A percentile compares a stretch with the other conserved stretches of the same genome.
phyloP scores from a whole-genome alignment of 2,797 vertebrate species.

The Eulemur rubriventer region DNA sequence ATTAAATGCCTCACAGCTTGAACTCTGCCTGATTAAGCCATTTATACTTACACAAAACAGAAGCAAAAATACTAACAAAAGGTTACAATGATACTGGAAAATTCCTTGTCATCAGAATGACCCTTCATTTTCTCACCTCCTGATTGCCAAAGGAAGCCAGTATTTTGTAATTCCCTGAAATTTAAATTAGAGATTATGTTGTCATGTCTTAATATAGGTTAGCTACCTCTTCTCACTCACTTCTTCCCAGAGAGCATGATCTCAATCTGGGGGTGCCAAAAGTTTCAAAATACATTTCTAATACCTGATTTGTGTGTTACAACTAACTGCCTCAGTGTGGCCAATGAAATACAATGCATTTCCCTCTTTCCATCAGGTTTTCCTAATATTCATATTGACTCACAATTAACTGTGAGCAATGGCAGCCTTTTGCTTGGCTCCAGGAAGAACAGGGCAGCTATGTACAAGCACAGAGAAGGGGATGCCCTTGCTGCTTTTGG shows the following conservation, averaged over 20 bases:
- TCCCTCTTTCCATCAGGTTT: not conserved
- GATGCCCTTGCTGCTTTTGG: not conserved
- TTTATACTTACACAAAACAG: not conserved
- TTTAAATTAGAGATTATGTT: not conserved
- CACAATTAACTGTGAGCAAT: not conserved
- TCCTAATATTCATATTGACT: not conserved
- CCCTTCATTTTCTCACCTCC: not conserved
- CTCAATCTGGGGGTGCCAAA: not conserved
- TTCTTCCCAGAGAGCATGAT: not conserved
- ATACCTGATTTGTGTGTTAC: not conserved
- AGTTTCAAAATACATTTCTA: not conserved
- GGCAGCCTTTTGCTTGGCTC: not conserved
- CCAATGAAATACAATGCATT: not conserved
- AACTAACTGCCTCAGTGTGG: not conserved
- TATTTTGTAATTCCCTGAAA: not conserved
- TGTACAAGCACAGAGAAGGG: not conserved
- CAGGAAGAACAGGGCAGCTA: not conserved
- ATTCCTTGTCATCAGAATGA: not conserved
- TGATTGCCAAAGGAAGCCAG: not conserved
- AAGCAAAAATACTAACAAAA: not conserved
- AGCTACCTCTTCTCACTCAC: not conserved
- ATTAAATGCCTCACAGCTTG: not conserved
- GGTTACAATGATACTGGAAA: not conserved
- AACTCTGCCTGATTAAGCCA: not conserved
- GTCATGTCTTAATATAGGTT: not conserved